A percentile compares a stretch with the other conserved stretches of the same genome.
These are phyloP conservation scores for Pilophorus perplexus DNA, from an alignment of 2,888 invertebrate species.

Conservation along the genomic window DNA sequence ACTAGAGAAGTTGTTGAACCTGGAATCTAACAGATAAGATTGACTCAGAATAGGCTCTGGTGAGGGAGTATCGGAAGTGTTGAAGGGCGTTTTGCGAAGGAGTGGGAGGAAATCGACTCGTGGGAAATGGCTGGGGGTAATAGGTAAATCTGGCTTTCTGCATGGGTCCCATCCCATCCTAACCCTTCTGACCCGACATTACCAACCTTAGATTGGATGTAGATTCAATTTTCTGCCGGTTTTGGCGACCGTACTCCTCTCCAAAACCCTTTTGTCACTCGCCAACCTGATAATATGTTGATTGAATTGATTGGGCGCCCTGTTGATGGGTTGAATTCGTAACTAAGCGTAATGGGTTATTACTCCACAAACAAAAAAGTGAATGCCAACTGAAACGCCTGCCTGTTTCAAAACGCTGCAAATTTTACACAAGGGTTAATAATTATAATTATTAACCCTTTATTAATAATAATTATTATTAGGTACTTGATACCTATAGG, in stretches of 20 bases:
- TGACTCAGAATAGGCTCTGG: constrained; percentile 8
- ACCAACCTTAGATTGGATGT: constrained; percentile 40
- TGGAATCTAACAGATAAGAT: too few relatives aligned
- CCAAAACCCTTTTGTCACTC: constrained; percentile 27
- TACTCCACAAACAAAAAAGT: too few relatives aligned
- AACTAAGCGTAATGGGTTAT: too few relatives aligned
- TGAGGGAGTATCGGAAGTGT: background rate
- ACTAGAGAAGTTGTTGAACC: too few relatives aligned
- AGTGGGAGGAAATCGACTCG: constrained; percentile 1
- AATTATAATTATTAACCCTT: too few relatives aligned
- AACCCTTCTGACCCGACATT: constrained; percentile 34
- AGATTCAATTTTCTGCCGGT: constrained; percentile 38
- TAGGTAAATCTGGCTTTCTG: constrained; percentile 29
- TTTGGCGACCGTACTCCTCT: constrained; percentile 1
- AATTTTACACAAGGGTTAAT: too few relatives aligned
- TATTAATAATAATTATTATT: too few relatives aligned
- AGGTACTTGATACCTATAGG: too few relatives aligned
- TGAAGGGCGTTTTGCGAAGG: background rate
- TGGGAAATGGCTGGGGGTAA: constrained; percentile 18
- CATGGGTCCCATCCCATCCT: background rate
- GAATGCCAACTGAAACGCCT: too few relatives aligned
- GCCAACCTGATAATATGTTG: constrained; percentile 15
- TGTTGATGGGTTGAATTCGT: too few relatives aligned
- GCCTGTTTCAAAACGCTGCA: too few relatives aligned
- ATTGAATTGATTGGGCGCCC: too few relatives aligned